These are phyloP conservation scores for Nibea coibor DNA, from an alignment of 2,113 vertebrate genomes.

Conservation along the genomic window DNA sequence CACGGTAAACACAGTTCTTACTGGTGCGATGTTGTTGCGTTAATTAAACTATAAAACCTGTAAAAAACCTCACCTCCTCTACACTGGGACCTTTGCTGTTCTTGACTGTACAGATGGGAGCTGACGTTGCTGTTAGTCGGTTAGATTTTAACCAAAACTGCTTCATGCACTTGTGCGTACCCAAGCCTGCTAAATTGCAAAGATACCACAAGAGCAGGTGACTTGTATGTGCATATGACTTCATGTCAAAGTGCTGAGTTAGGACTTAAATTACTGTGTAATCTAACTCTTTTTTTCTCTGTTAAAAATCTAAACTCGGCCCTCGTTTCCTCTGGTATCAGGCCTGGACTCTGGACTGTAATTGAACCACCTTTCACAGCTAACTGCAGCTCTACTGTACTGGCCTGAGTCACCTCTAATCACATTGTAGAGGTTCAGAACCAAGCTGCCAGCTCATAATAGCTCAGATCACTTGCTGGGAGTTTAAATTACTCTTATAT, in stretches of 20 bases:
- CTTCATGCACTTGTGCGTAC: background rate
- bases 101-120: background rate
- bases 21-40: no score
- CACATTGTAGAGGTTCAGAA: slow-evolving; percentile 25
- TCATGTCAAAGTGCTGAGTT: slow-evolving; percentile 29
- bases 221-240: slow-evolving; percentile 11
- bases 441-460: slow-evolving; percentile 1
- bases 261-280: slow-evolving; percentile 12
- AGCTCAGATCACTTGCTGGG: slow-evolving; percentile 1
- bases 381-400: slow-evolving; percentile 15
- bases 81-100: background rate
- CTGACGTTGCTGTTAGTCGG: slow-evolving; percentile 25
- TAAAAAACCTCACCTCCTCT: background rate
- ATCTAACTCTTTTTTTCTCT: background rate
- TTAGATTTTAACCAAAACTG: slow-evolving; percentile 54
- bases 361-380: slow-evolving; percentile 13
- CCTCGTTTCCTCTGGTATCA: slow-evolving; percentile 29
- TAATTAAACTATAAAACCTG: no score
- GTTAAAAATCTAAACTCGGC: slow-evolving; percentile 35
- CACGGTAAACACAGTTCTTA: no score
- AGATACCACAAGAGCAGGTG: background rate
- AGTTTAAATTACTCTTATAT: slow-evolving; percentile 34
- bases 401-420: background rate
- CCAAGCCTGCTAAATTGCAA: background rate
- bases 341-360: slow-evolving; percentile 50